Percentiles rank a stretch among this genome's conserved stretches.
Evolutionary conservation across 2,797 vertebrate genomes (phyloP).

Genomic region (Brachymystax lenok): DNA sequence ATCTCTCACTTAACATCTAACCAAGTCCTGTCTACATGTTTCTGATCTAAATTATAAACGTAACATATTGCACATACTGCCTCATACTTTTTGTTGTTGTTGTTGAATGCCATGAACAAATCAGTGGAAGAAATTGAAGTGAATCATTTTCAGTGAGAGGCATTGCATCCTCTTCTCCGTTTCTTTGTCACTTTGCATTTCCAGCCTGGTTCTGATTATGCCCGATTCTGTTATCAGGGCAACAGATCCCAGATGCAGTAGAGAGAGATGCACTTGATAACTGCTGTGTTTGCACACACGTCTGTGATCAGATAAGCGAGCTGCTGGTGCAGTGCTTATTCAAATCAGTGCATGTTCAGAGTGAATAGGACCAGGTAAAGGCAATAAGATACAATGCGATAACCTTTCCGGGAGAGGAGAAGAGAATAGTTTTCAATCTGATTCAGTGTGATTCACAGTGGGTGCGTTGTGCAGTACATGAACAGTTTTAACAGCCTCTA

Average conservation of each 20-base stretch:
- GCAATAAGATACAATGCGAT: conserved; percentile 73
- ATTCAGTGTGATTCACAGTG: conserved; percentile 57
- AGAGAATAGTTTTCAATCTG: conserved; percentile 59
- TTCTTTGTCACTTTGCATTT: conserved; percentile 61
- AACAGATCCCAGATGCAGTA: conserved; percentile 51
- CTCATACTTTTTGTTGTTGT: conserved; percentile 31
- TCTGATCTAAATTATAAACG: not conserved
- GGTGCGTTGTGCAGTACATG: conserved; percentile 18
- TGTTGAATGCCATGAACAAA: conserved; percentile 19
- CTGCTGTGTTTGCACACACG: conserved; percentile 71
- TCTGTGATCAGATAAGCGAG: conserved; percentile 76
- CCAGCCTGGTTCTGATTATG: conserved; percentile 59
- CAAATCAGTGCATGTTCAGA: conserved; percentile 76
- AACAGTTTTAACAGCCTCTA: conserved; percentile 53
- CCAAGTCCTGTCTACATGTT: conserved; percentile 49
- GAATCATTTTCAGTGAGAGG: conserved; percentile 44
- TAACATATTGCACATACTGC: not conserved
- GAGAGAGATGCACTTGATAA: conserved; percentile 68
- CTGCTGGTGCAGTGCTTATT: conserved; percentile 75
- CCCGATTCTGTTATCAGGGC: conserved; percentile 56
- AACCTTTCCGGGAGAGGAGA: conserved; percentile 67
- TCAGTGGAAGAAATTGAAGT: conserved; percentile 17
- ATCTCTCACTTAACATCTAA: conserved; percentile 43
- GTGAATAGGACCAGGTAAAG: conserved; percentile 74
- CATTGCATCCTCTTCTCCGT: conserved; percentile 26